Conservation (phyloP, 2,888 invertebrate species). For the Orthosia gracilis region DNA sequence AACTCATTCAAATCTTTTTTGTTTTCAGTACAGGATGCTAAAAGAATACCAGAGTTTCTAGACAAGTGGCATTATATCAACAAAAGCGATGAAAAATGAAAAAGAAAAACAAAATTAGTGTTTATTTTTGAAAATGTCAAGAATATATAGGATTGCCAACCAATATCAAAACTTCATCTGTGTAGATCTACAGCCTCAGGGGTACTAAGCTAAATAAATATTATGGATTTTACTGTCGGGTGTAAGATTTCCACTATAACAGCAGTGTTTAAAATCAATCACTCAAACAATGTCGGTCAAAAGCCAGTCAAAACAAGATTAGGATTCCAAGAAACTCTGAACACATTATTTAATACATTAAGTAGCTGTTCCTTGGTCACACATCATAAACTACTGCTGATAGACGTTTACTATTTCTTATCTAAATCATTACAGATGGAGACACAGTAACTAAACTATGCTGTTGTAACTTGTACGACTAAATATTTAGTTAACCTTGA, state of each 20-base stretch:
- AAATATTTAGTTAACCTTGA: constrained; percentile 64
- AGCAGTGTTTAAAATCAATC: constrained; percentile 44
- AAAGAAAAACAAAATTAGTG: too few relatives aligned
- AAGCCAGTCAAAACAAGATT: constrained; percentile 53
- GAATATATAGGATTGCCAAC: too few relatives aligned
- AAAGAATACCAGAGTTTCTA: background rate
- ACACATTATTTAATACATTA: constrained; percentile 41
- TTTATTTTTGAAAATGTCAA: too few relatives aligned
- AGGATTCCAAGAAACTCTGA: constrained; percentile 50
- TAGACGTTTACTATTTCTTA: constrained; percentile 57
- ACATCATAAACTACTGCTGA: constrained; percentile 58
- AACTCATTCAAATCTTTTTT: background rate
- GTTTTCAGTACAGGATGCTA: background rate
- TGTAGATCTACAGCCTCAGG: too few relatives aligned
- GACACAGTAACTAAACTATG: constrained; percentile 28
- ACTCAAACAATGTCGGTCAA: constrained; percentile 43
- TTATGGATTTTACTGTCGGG: background rate
- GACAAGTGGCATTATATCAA: too few relatives aligned
- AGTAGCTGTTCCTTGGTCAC: constrained; percentile 54
- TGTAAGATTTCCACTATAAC: constrained; percentile 5
- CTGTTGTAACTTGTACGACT: constrained; percentile 26
- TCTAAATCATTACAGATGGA: constrained; percentile 42
- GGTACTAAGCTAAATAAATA: constrained; percentile 12
- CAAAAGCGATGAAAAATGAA: too few relatives aligned
- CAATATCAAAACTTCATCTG: too few relatives aligned